Base-by-base conservation (phyloP, 2,113 vertebrate species). In the Neodontobutis hainanensis region DNA sequence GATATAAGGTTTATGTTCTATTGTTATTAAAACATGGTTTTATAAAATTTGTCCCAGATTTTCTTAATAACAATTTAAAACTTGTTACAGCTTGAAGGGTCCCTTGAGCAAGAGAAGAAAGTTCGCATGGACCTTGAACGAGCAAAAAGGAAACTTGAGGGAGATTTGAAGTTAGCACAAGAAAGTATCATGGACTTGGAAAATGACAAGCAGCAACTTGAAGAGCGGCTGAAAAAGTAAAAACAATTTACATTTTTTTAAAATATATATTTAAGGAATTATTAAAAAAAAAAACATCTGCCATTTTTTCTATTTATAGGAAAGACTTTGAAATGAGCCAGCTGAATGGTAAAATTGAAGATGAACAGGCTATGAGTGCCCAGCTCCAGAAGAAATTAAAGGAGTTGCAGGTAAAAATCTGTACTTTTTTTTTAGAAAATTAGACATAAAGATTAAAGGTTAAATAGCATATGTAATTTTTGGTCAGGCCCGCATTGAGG, bases 101-200 rank as follows among this genome's bases (percentile, higher is more conserved):
- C 92, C 14, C 85, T 94, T 11, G 93, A 94, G 56, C 93, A 94
- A 79, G 93, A 94, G 57, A 94, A 94, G 72, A 94, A 94, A 73
- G 46, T 93, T 2, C 86, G 93, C 0, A 92, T 94, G 92, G 93
- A 94, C 60, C 87, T 94, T 46, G 93, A 94, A 67, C 82, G 93
- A 64, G 90, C 90, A 8, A 93, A 92, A 78, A 73, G 93, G 8
- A 94, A 90, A 69, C 77, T 90, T 50, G 88, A 90, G 38, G 87
- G 87, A 47, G 86, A 86, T 61, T 36, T 89, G 11, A 89, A 89
- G 51, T 62, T 88, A 58, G 32, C 77, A 4, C 86, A 84, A 19
- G 87, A 89, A 55, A 85, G 72, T 48, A 0, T 88, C 34, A 89
- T 89, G 85, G 87, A 89, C 59, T 61, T 89, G 27, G 87, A 89